Base-by-base conservation (phyloP, 2,113 vertebrate species). In the Elgaria multicarinata region DNA sequence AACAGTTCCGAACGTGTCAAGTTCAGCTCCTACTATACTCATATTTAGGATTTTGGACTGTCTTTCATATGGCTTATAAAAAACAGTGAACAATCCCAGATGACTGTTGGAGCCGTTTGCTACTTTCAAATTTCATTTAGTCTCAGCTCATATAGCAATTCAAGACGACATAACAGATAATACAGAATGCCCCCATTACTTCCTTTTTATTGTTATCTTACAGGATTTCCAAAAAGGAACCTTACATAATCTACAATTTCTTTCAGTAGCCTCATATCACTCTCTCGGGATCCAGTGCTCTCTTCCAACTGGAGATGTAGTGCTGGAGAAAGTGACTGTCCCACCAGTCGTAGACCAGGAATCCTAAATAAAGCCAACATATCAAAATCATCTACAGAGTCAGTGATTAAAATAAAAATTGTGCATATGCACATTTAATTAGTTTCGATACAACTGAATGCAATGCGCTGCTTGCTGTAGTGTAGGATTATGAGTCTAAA, bases 281-380 rank as follows among this genome's bases (percentile, higher is more conserved):
- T 79, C 74, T 98, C 98, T 94, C 98, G 97, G 93, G 97, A 98
- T 50, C 98, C 98, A 1, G 92, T 96, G 95, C 97, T 98, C 46
- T 96, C 97, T 93, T 98, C 96, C 91, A 99, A 96, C 71, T 98
- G 98, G 0, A 99, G 95, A 93, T 99, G 99, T 88, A 99, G 96
- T 1, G 98, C 98, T 7, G 99, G 99, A 55, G 98, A 98, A 79
- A 98, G 90, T 0, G 95, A 90, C 72, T 97, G 98, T 12, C 99
- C 99, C 0, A 98, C 97, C 7, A 99, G 92, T 94, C 97, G 98
- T 71, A 99, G 94, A 66, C 98, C 98, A 36, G 97, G 95, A 91
- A 97, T 97, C 53, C 99, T 99, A 93, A 64, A 81, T 26, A 92
- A 85, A 91, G 72, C 74, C 93, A 92, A 90, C 44, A 78, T 28